These are phyloP conservation scores for Rousettus madagascariensis DNA, from an alignment of 2,797 vertebrate species.

Conservation along the genomic window DNA sequence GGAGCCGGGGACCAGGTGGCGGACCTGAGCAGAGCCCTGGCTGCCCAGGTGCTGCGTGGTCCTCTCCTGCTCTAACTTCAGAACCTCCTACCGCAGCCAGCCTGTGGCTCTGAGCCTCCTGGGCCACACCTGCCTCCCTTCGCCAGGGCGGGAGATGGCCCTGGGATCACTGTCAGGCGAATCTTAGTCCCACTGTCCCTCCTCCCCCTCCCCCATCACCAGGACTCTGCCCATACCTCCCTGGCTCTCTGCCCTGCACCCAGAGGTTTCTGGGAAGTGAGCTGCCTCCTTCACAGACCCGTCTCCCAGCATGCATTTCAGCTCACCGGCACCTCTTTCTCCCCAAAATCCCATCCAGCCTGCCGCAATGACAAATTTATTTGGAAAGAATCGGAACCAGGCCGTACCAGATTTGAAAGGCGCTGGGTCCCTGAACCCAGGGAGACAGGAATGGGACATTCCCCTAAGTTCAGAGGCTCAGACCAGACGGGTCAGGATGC, in stretches of 20 bases:
- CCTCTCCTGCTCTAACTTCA: neutral
- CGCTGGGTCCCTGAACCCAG: neutral
- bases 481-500: neutral
- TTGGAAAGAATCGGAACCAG: neutral
- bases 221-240: neutral
- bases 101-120: neutral
- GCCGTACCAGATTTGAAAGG: neutral
- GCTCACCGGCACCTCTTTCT: neutral
- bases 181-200: neutral
- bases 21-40: constrained; percentile 64
- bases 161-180: neutral
- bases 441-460: neutral
- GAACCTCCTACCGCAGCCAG: neutral
- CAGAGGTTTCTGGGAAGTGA: neutral
- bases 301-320: neutral
- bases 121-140: neutral
- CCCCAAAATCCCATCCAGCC: neutral
- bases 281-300: too few relatives aligned
- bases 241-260: neutral
- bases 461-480: neutral
- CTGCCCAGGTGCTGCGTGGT: neutral
- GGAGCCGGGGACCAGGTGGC: constrained; percentile 51
- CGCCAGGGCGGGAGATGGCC: neutral
- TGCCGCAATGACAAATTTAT: neutral
- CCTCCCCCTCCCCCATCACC: neutral